Base-by-base conservation (phyloP, 2,888 invertebrate species). In the Osedax fenrisi region DNA sequence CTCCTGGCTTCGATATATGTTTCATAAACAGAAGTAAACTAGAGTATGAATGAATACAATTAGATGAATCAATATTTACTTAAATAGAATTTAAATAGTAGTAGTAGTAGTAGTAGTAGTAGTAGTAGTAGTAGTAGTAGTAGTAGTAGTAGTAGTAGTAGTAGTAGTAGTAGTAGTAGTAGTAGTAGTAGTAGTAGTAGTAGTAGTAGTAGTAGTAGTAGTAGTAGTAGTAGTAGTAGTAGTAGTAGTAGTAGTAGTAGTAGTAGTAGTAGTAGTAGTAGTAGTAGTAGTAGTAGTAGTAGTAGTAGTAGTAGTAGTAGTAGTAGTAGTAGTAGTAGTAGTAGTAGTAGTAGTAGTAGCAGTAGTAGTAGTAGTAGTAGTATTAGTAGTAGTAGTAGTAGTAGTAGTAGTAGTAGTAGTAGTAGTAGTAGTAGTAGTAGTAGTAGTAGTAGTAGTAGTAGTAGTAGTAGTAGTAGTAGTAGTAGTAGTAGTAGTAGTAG, bases 391-490 rank as follows among this genome's bases (percentile, higher is more conserved):
- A n/a, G n/a, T n/a, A n/a, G n/a, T n/a, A n/a, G n/a, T n/a, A n/a
- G 1, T 61, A 61, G 61, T 61, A 61, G 61, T 61, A 61, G 61
- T 61, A 61, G 61, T 61, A 10, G 61, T 1, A 61, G 61, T 61
- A 10, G 61, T 61, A 61, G 61, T 61, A 61, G 61, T 61, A 61
- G 61, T 61, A 10, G 61, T 61, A 61, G 61, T 61, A 61, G 61
- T 61, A 61, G 61, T 61, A 61, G 61, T 61, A 10, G 61, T 61
- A 61, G 61, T 61, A 10, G 61, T 61, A 61, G 61, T 61, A 61
- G 61, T 61, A 61, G 61, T 61, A 23, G 1, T 61, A 61, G 61
- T 61, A 61, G 1, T 61, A 61, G 1, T 61, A 1, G 61, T 61
- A 23, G 61, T 61, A 10, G 61, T 1, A 1, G 1, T 61, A 10